Percentiles rank a stretch among this genome's conserved stretches.
Conservation (phyloP, 2,888 invertebrate genomes). For the Eupithecia pulchellata region DNA sequence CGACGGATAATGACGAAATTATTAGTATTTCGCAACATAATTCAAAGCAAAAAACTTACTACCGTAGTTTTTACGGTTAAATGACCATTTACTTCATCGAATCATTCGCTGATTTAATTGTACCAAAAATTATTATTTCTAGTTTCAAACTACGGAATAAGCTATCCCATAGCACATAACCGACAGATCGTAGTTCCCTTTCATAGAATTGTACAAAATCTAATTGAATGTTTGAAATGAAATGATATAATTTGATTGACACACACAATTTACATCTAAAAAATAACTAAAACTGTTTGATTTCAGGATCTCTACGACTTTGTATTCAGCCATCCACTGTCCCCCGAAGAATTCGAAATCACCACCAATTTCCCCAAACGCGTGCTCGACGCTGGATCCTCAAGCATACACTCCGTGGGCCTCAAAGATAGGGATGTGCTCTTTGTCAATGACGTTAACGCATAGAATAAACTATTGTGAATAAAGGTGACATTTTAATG, state of each 20-base stretch:
- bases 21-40: too few species aligned
- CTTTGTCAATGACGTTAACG: slow-evolving; percentile 97
- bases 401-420: slow-evolving; percentile 90
- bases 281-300: slow-evolving; percentile 9
- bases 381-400: slow-evolving; percentile 88
- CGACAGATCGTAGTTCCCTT: neutral
- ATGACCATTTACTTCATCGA: too few species aligned
- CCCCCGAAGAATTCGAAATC: slow-evolving; percentile 97
- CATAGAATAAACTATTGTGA: slow-evolving; percentile 68
- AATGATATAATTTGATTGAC: too few species aligned
- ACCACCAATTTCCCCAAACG: slow-evolving; percentile 98
- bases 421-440: slow-evolving; percentile 95
- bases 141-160: too few species aligned
- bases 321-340: slow-evolving; percentile 97
- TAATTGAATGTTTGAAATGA: neutral
- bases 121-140: too few species aligned
- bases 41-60: too few species aligned
- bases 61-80: too few species aligned
- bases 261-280: too few species aligned
- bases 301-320: slow-evolving; percentile 96
- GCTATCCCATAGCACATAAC: too few species aligned
- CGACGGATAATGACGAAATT: too few species aligned
- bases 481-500: slow-evolving; percentile 33
- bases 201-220: neutral
- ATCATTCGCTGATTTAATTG: too few species aligned